Evolutionary conservation across 2,113 vertebrate genomes (phyloP).

Genomic region (Rhipidura dahli): DNA sequence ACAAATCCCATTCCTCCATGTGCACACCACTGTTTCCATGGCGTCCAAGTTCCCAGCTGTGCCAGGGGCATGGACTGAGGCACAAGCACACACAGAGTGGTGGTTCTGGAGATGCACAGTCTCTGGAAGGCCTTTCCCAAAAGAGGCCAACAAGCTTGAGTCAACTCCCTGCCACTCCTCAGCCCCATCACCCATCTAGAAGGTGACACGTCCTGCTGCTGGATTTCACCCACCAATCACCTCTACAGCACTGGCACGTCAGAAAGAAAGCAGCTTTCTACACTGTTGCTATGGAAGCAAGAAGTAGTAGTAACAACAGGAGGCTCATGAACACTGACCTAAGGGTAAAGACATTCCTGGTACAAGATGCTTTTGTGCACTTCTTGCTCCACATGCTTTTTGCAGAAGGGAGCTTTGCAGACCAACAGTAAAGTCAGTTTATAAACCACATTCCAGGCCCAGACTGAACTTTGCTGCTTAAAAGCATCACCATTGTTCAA

Average conservation of each 20-base stretch:
- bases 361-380: neutral
- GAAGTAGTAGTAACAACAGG: neutral
- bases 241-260: neutral
- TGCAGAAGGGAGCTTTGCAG: neutral
- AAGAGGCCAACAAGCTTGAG: neutral
- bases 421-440: neutral
- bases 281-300: neutral
- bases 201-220: neutral
- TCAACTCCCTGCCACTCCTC: neutral
- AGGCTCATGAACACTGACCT: neutral
- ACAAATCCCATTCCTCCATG: neutral
- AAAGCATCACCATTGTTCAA: neutral
- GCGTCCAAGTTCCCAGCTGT: neutral
- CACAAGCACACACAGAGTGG: neutral
- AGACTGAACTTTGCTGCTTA: neutral
- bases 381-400: neutral
- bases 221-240: neutral
- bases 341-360: neutral
- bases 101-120: neutral
- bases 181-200: neutral
- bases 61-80: rapidly evolving
- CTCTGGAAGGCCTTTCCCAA: neutral
- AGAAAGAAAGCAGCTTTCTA: neutral
- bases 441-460: neutral
- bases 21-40: neutral